These are phyloP conservation scores for roundworm (Caenorhabditis elegans) DNA, from an alignment of 1,140 invertebrate genomes.

Conservation along the genomic window DNA sequence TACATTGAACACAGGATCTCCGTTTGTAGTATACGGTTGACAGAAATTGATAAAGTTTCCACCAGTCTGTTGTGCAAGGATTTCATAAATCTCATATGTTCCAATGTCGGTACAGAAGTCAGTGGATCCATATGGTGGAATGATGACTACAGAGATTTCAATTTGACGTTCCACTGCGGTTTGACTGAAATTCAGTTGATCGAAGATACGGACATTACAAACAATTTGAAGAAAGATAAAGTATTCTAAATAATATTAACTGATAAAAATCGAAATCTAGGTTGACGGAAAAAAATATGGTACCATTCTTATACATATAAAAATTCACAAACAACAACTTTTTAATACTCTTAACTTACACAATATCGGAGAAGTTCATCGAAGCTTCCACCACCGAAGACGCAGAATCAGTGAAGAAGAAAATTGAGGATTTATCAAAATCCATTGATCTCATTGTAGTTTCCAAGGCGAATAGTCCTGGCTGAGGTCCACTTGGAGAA, in stretches of 20 bases:
- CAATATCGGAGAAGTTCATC: background rate
- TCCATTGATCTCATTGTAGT: slow-evolving; percentile 12
- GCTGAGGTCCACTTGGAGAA: background rate
- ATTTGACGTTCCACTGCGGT: background rate
- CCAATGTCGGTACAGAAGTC: background rate
- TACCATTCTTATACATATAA: no score
- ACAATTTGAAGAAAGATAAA: no score
- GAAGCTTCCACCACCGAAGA: background rate
- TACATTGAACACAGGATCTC: background rate
- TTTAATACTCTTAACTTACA: no score
- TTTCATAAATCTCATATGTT: background rate
- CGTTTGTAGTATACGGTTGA: background rate
- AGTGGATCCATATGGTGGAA: background rate
- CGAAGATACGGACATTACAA: no score
- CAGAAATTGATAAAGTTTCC: slow-evolving; percentile 25
- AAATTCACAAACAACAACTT: no score
- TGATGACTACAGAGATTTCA: slow-evolving; percentile 16
- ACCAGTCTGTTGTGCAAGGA: background rate
- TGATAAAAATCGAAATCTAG: no score
- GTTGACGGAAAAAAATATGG: no score
- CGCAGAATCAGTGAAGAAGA: slow-evolving; percentile 6
- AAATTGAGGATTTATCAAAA: slow-evolving; percentile 7
- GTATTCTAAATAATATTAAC: no score
- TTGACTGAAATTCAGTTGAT: background rate
- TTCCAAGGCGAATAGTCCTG: background rate